Evolutionary conservation across 2,888 invertebrate genomes (phyloP), one percentile per base, ranked within the genome.

Genomic region (Tyria jacobaeae): DNA sequence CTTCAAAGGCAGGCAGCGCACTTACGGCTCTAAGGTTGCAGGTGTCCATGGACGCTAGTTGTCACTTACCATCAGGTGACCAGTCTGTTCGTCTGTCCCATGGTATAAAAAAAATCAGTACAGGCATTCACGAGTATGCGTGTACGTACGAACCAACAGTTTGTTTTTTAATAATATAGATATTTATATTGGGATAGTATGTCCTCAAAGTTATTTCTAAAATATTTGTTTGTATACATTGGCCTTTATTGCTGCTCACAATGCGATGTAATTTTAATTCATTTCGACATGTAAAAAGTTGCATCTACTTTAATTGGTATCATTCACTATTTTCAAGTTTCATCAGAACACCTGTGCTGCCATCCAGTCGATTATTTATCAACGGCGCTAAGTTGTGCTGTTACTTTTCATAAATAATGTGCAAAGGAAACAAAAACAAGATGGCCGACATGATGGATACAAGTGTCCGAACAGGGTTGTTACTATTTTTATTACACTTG

Each of bases 371-470:
- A 68, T 74, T 76, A 83, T 85, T 84, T 82, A 82, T 84, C 83
- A 86, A 84, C 82, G 84, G 72, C 58, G 71, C 76, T 82, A 81
- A 41, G 39, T 39, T 39, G 53, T 78, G 66, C 69, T 68, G 74
- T 71, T 73, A 68, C 80, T 75, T 12, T 80, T 80, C 80, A 82
- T 85, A 81, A 84, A 85, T 80, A 78, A 76, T 61, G 71, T 72
- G 67, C 71, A 67, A 69, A 75, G 70, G 74, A 78, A 83, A 81
- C 68, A 82, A 85, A 81, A 84, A 81, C 76, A 85, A 85, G 70
- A 82, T 82, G 81, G 80, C 74, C 39, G 68, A 60, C 60, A 73
- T 67, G 55, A 68, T 68, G 63, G 73, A 68, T 73, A 78, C 78
- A 68, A 71, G 57, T 69, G 64, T 64, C 58, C 54, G 27, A 3